Evolutionary conservation across 2,888 invertebrate genomes (phyloP).

Genomic region (Sphinx pinastri): DNA sequence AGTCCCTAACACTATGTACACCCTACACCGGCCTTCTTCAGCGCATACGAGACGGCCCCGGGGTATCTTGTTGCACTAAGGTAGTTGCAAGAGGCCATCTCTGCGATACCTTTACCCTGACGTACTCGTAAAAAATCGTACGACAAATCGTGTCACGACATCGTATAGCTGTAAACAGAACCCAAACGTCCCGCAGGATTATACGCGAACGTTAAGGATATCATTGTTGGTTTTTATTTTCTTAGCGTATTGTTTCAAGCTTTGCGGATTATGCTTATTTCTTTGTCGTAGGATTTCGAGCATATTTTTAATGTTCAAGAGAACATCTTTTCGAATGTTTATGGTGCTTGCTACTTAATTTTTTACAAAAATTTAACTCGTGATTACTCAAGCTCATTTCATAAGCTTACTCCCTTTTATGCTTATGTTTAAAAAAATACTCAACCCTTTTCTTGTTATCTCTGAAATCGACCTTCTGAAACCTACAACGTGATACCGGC

Average conservation of each 20-base stretch:
- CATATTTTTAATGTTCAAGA: conserved; percentile 7
- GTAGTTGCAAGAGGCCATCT: background rate
- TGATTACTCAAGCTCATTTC: no score
- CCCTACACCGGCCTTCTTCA: no score
- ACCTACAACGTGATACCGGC: no score
- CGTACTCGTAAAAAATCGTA: background rate
- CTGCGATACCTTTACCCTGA: background rate
- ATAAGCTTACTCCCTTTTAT: no score
- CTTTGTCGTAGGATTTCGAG: conserved; percentile 11
- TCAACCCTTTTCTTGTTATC: no score
- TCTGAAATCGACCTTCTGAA: no score
- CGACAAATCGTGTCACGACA: background rate
- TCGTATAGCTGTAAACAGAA: background rate
- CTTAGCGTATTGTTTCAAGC: conserved; percentile 8
- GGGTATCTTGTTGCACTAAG: no score
- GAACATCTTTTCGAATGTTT: background rate
- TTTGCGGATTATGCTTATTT: conserved; percentile 2
- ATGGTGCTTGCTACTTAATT: background rate
- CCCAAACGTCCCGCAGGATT: conserved; percentile 5
- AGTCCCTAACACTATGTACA: no score
- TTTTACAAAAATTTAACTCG: no score
- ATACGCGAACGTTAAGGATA: background rate
- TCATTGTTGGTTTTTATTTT: conserved; percentile 20
- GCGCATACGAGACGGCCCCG: no score
- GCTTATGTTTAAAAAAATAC: no score